Base-by-base conservation (phyloP, 2,797 vertebrate species). In the Pempheris klunzingeri region DNA sequence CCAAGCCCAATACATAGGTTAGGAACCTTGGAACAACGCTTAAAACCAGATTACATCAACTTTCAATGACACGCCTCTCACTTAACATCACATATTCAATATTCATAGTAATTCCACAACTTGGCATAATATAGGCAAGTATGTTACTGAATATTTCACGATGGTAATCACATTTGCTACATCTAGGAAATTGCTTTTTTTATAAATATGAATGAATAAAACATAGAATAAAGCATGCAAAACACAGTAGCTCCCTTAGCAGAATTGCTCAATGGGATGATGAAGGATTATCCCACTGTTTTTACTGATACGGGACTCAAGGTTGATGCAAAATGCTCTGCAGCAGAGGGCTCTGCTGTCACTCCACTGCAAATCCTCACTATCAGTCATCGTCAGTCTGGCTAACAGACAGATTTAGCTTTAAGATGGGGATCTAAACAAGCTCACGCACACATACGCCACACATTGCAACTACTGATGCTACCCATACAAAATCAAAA, bases 301-400 rank as follows among this genome's bases (percentile, higher is more conserved):
- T 81, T 86, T 82, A 88, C 66, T 72, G 66, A 78, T 84, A 77
- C 41, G 57, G 67, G 70, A 85, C 60, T 69, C 32, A 34, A 76
- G 58, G 34, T 74, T 72, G 63, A 81, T 22, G 30, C 66, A 86
- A 71, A 78, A 63, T 28, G 18, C 52, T 78, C 58, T 49, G 47
- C 60, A 70, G 54, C 49, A 80, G 49, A 67, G 3, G 1, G 6
- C 30, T 84, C 52, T 50, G 36, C 18, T 69, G 65, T 58, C 5
- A 13, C 47, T 18, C 36, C 53, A 50, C 43, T 80, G n/a, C n/a
- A n/a, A 66, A 88, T 86, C 53, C 65, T 41, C 52, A 47, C 26
- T 4, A 54, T 83, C 57, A 46, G 61, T 67, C 38, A 70, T 73
- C 58, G 60, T 69, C 26, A 73, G 52, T 52, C 38, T 54, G 39